Conservation (phyloP, 2,888 invertebrate genomes). For the Carpatolechia fugitivella region DNA sequence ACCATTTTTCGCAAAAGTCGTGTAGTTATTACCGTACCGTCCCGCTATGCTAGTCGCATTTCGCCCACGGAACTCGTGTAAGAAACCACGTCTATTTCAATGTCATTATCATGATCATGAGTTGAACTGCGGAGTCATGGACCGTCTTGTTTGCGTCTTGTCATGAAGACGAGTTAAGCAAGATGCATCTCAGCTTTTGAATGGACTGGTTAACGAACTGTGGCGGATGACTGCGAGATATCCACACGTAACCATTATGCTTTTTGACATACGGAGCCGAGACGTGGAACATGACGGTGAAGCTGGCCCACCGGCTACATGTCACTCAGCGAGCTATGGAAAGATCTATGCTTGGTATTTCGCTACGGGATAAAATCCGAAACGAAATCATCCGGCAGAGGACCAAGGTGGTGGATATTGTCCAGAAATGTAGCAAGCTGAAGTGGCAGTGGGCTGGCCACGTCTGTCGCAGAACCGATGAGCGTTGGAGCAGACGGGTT, state of each 20-base stretch:
- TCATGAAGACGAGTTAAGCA: neutral
- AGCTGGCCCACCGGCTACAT: no score
- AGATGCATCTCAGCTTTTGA: neutral
- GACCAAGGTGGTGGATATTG: no score
- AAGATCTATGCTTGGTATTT: no score
- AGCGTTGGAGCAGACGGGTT: no score
- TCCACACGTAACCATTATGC: neutral
- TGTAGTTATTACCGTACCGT: conserved; percentile 19
- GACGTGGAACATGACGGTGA: no score
- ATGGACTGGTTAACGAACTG: neutral
- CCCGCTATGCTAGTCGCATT: conserved; percentile 2
- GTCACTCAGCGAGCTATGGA: no score
- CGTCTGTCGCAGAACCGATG: no score
- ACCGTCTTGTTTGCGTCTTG: conserved; percentile 1
- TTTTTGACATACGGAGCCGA: no score
- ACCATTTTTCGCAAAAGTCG: conserved; percentile 7
- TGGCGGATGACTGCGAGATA: neutral
- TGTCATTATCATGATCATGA: conserved; percentile 17
- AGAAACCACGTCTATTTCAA: conserved; percentile 12
- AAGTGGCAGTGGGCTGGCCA: no score
- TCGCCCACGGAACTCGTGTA: conserved; percentile 19
- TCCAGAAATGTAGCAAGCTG: no score
- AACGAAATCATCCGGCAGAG: no score
- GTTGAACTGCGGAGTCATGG: neutral
- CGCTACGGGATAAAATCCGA: no score